Evolutionary conservation across 2,888 invertebrate genomes (phyloP), one percentile per base, ranked within the genome.

Genomic region (Timandra comae): DNA sequence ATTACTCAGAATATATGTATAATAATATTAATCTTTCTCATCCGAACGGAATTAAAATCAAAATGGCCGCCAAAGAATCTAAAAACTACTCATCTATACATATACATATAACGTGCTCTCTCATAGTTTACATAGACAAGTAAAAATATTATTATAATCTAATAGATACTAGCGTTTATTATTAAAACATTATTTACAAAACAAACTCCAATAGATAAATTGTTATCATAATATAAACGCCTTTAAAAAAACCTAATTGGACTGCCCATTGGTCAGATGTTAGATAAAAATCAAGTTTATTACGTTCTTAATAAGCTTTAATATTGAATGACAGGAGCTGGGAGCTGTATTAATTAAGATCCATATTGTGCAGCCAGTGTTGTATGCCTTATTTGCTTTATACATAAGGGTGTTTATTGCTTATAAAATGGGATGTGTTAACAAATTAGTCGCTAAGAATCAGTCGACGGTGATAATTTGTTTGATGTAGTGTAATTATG

Each of bases 121-220:
- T 28, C 10, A 16, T 12, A 35, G 43, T 46, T 46, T 40, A 29
- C 25, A 40, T 44, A 42, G 44, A 33, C 10, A 29, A 29, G 16
- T 8, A 44, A 41, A 41, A 44, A 48, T 39, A 45, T 47, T 43
- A 44, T 45, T 36, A 48, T 38, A 35, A 35, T 20, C 34, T 37
- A 31, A 38, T 40, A 44, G 40, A 39, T 7, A 20, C 12, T 12
- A 13, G 27, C 27, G 16, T 30, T 38, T 27, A 41, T 44, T 45
- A 48, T 37, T 37, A 43, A n/a, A 43, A 43, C 19, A 26, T 32
- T 35, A 37, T 47, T 45, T 39, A 48, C 38, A 41, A 47, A 24
- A 10, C 24, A 24, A 2, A 9, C 6, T 24, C 6, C 11, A 24
- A 24, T 24, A 11, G 7, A 4, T 24, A 24, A 24, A 24, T 11